Base-by-base conservation (phyloP, 92 coral and sea anemone species). In the Metridium senile region DNA sequence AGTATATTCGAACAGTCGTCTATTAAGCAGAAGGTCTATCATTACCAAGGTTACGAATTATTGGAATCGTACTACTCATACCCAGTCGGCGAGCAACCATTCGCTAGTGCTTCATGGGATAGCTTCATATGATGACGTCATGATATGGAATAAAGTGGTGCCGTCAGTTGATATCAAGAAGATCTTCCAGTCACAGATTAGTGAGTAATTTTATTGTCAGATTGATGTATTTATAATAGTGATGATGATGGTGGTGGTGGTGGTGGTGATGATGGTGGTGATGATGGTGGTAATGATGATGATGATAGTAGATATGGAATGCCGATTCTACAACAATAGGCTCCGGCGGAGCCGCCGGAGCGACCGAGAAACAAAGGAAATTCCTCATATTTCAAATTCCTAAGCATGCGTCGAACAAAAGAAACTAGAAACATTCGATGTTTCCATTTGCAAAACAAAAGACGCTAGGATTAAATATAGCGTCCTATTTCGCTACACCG, bases 121-220 rank as follows among this genome's bases (percentile, higher is more conserved):
- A 23, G 90, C 66, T 18, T 75, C 81, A 26, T 86, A 81, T 23
- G 90, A 86, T 76, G 80, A 86, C 66, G 76, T 86, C 61, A 81
- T 71, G 78, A 68, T 84, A 18, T 81, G 87, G 86, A 72, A 56
- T 56, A 86, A 75, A 43, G 7, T 78, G 29, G 72, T 86, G 43
- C 25, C 51, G 7, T 34, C 28, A 25, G 35, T 17, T 43, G 80
- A 81, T 26, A 64, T 64, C 26, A 81, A 58, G 54, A 86, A 70
- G 71, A 26, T 82, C 35, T 86, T 81, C 33, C 87, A 86, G 58
- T 56, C 59, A 2, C 90, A 86, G 49, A 57, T 86, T 66, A 86
- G 90, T 86, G 65, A 66, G 90, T 75, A 39, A 4, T 39, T 6
- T 13, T 39, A 6, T 47, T 31, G 26, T 16, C 7, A 34, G 1